A percentile compares a stretch with the other conserved stretches of the same genome.
phyloP scores from a whole-genome alignment of 2,113 vertebrate genomes.

The Urocynchramus pylzowi region DNA sequence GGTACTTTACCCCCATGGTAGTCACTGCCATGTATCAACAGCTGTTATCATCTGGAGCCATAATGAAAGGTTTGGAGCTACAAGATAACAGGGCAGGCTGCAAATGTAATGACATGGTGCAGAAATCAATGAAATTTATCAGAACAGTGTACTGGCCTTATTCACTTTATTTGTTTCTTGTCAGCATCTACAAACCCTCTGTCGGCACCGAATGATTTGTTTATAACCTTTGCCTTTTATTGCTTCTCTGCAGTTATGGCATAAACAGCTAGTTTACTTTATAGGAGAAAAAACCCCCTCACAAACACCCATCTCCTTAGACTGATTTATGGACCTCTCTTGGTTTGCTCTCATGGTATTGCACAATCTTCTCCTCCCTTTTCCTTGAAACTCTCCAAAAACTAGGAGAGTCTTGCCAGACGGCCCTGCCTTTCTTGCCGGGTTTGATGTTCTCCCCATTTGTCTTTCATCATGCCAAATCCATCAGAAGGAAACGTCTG shows the following conservation, averaged over 20 bases:
- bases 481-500: neutral
- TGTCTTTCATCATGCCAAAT: neutral
- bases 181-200: neutral
- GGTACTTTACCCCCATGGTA: slow-evolving; percentile 50
- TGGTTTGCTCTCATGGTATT: neutral
- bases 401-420: neutral
- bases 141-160: neutral
- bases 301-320: neutral
- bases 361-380: neutral
- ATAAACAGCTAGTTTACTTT: neutral
- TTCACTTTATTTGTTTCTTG: slow-evolving; percentile 52
- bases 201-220: neutral
- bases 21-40: neutral
- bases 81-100: slow-evolving; percentile 34
- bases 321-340: neutral
- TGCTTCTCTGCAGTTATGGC: neutral
- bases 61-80: slow-evolving; percentile 62
- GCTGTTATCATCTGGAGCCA: slow-evolving; percentile 41
- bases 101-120: neutral
- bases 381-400: neutral
- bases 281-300: neutral
- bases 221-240: slow-evolving; percentile 58
- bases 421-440: neutral
- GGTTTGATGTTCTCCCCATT: neutral
- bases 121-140: slow-evolving; percentile 47